phyloP scores from a whole-genome alignment of 1,140 invertebrate species.

The Conus ventricosus region DNA sequence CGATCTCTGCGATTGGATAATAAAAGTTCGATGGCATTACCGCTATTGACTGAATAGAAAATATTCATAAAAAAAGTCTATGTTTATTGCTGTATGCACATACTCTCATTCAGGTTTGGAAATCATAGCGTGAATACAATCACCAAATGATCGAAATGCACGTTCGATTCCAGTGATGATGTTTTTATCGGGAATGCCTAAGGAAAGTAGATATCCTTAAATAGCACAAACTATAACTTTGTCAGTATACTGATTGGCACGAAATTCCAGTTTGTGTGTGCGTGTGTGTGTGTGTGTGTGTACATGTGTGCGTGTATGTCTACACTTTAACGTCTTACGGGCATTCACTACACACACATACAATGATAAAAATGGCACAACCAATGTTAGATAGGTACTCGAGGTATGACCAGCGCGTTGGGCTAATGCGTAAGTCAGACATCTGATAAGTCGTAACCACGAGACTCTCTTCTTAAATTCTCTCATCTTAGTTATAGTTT shows the following conservation, averaged over 20 bases:
- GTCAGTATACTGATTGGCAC: background rate
- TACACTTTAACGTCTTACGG: no score
- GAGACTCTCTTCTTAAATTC: no score
- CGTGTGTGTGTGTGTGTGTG: slow-evolving; percentile 5
- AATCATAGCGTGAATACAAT: background rate
- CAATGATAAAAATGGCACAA: no score
- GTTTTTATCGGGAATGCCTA: no score
- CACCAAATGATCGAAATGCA: background rate
- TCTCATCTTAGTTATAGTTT: no score
- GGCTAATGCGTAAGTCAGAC: no score
- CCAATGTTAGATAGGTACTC: no score
- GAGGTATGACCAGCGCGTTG: no score
- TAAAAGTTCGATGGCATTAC: background rate
- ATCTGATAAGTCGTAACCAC: no score
- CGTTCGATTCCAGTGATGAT: no score
- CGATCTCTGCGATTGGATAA: background rate
- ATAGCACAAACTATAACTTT: background rate
- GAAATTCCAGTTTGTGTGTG: background rate
- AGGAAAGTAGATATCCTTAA: background rate
- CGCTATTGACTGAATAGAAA: background rate
- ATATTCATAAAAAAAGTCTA: background rate
- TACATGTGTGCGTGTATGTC: background rate
- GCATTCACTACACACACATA: no score
- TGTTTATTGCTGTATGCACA: background rate
- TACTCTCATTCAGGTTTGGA: background rate